Evolutionary conservation across 2,113 vertebrate genomes (phyloP), one percentile per base, ranked within the genome.

Genomic region (Myotis brandtii): DNA sequence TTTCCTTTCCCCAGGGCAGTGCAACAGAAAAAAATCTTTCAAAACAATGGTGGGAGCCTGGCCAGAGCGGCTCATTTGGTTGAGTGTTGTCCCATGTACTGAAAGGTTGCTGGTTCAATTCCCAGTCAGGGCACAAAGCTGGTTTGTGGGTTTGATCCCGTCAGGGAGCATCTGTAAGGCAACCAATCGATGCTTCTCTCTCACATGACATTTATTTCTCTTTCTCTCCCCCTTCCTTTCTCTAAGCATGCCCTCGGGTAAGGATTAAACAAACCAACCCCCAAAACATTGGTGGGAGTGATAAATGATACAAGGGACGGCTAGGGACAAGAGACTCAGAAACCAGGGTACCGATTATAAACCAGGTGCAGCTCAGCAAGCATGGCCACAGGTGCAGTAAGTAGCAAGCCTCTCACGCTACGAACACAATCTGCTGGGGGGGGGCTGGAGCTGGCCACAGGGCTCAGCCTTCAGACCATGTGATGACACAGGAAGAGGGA

Each of bases 381-480:
- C 11, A 25, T 17, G 34, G 76, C 37, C 86, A 72, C n/a, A 56
- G 48, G 62, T 6, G 25, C 43, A 1, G 0, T 2, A 34, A 23
- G 27, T 5, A 76, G 30, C 86, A 76, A 32, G 52, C 52, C 34
- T 7, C 79, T 48, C 30, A 2, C 13, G 32, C 90, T 27, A 2
- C 0, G 23, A 37, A 32, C 62, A 10, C 16, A 12, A 34, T 2
- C 34, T 9, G 21, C 56, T 13, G 4, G 5, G 6, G 3, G 3
- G n/a, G 23, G 40, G 40, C 52, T 10, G 14, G 30, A 66, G 56
- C 90, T 14, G 62, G 79, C n/a, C 17, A 18, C 1, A 4, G 5
- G 72, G 20, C 46, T 50, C 30, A 18, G 21, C 43, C 30, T 46
- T 32, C 62, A 21, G 76, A 59, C 59, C 67, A 16, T 0, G 2